Evolutionary conservation across 2,113 vertebrate genomes (phyloP).

Genomic region (Rhizomys pruinosus): DNA sequence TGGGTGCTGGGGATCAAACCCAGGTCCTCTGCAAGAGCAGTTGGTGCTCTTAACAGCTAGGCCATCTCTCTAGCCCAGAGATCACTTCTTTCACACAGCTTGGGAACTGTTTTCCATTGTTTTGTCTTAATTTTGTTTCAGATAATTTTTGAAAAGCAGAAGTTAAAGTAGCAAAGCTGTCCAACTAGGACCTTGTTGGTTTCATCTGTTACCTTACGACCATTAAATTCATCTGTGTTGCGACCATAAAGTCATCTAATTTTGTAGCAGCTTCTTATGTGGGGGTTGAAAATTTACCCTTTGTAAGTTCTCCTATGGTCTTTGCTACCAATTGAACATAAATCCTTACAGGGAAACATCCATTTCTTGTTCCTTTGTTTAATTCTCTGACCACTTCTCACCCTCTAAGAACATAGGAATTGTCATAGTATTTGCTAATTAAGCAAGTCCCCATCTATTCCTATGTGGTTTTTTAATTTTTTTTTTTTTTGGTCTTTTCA

Average conservation of each 20-base stretch:
- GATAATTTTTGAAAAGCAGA: constrained; percentile 15
- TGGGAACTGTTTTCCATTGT: background rate
- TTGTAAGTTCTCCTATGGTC: background rate
- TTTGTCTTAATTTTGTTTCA: constrained; percentile 20
- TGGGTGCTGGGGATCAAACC: no score
- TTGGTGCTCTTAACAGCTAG: no score
- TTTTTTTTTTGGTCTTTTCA: no score
- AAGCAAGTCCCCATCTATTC: background rate
- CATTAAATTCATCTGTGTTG: background rate
- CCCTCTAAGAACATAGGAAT: background rate
- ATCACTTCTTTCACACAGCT: background rate
- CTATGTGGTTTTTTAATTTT: background rate
- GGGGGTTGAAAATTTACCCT: background rate
- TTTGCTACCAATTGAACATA: background rate
- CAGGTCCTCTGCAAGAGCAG: no score
- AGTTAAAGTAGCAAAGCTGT: background rate
- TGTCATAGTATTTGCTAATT: background rate
- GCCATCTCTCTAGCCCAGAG: no score
- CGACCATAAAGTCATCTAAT: background rate
- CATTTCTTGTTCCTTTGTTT: background rate
- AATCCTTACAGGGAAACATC: background rate
- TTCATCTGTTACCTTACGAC: background rate
- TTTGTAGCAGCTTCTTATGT: background rate
- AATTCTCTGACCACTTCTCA: background rate
- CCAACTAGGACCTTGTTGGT: background rate